Conservation (phyloP, 2,797 vertebrate genomes). For the Menidia menidia region DNA sequence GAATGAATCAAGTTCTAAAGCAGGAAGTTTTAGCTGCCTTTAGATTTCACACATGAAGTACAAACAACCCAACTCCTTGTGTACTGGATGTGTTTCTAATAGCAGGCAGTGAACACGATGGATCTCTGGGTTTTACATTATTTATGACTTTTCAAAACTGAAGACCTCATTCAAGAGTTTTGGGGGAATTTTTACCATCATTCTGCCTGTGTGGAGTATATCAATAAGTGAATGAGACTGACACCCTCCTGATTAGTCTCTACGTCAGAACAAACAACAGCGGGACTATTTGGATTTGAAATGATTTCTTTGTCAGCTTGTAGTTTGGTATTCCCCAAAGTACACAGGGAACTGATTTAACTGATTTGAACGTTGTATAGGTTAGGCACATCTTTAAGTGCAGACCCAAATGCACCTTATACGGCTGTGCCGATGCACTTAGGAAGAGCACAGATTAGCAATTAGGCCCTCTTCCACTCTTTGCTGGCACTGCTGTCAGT, state of each 20-base stretch:
- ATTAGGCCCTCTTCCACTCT: conserved; percentile 69
- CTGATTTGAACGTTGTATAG: conserved; percentile 33
- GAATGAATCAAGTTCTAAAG: conserved; percentile 34
- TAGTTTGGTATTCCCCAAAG: conserved; percentile 15
- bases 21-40: conserved; percentile 32
- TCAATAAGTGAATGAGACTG: conserved; percentile 68
- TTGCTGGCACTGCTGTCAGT: conserved; percentile 68
- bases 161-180: conserved; percentile 68
- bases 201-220: conserved; percentile 63
- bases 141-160: conserved; percentile 69
- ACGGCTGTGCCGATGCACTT: conserved; percentile 52
- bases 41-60: conserved; percentile 29
- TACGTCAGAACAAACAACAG: conserved; percentile 38
- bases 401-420: conserved; percentile 54
- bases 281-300: conserved; percentile 29
- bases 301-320: conserved; percentile 25
- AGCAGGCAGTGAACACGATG: conserved; percentile 16
- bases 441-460: conserved; percentile 72
- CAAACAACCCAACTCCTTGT: conserved; percentile 34
- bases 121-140: conserved; percentile 66
- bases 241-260: conserved; percentile 40
- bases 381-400: conserved; percentile 47
- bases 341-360: conserved; percentile 30
- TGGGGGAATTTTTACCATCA: conserved; percentile 75
- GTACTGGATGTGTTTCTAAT: conserved; percentile 66